A percentile compares a stretch with the other conserved stretches of the same genome.
These are phyloP conservation scores for Taurulus bubalis DNA, from an alignment of 2,113 vertebrate genomes.

Conservation along the genomic window DNA sequence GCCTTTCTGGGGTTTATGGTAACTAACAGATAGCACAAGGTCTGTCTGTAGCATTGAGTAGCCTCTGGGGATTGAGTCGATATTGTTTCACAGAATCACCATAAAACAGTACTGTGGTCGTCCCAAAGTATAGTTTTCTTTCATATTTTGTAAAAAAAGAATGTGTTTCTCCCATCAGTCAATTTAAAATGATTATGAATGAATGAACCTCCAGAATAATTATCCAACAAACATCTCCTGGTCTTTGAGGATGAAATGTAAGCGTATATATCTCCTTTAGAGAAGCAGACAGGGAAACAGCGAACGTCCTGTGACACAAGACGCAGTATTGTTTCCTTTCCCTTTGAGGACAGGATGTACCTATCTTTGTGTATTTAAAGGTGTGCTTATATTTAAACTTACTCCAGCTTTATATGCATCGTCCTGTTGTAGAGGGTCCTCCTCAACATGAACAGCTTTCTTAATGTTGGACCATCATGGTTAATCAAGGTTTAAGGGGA, in stretches of 20 bases:
- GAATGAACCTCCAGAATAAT: conserved; percentile 6
- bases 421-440: neutral
- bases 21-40: conserved; percentile 41
- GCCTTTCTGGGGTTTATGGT: conserved; percentile 26
- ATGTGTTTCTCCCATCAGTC: neutral
- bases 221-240: neutral
- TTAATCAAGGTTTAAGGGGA: neutral
- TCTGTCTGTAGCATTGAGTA: conserved; percentile 21
- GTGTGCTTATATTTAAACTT: neutral
- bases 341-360: neutral
- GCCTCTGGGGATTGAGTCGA: neutral
- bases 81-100: conserved; percentile 12
- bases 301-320: neutral
- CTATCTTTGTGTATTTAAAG: neutral
- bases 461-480: neutral
- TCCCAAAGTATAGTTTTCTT: neutral
- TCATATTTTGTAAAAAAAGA: conserved; percentile 2
- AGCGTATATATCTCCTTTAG: neutral
- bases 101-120: neutral
- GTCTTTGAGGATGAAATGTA: neutral
- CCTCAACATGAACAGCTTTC: neutral
- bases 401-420: neutral
- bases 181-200: conserved; percentile 2
- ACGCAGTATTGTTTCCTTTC: neutral
- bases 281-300: neutral